Conservation (phyloP, 2,888 invertebrate genomes). For the Scaptomyza tumidula region DNA sequence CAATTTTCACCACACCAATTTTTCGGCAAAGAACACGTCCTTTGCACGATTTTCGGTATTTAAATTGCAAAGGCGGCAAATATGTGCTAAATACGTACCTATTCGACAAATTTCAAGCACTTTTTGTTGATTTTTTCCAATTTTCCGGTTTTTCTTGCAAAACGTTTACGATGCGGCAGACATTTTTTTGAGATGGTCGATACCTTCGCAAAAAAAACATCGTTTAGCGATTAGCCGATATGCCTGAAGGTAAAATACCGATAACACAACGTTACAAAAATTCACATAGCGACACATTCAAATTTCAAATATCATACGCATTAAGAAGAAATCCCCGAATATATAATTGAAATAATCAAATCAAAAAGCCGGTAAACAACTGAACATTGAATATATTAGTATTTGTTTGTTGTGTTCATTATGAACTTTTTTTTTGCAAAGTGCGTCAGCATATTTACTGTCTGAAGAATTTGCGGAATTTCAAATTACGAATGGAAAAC, state of each 20-base stretch:
- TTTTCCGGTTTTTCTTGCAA: constrained; percentile 68
- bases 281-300: constrained; percentile 15
- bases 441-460: constrained; percentile 43
- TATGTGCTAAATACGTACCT: constrained; percentile 44
- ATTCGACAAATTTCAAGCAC: constrained; percentile 26
- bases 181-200: constrained; percentile 57
- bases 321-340: constrained; percentile 31
- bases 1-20: constrained; percentile 50
- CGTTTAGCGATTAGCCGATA: constrained; percentile 12
- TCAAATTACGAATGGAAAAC: constrained; percentile 7
- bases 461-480: constrained; percentile 13
- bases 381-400: background rate
- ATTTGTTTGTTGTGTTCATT: constrained; percentile 42
- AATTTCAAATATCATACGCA: constrained; percentile 35
- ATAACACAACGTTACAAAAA: constrained; percentile 19
- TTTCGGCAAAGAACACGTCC: constrained; percentile 17
- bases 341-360: constrained; percentile 52
- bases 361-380: constrained; percentile 35
- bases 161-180: constrained; percentile 76
- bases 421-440: constrained; percentile 15
- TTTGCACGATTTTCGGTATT: background rate
- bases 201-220: constrained; percentile 21
- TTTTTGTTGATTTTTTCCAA: constrained; percentile 42
- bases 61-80: background rate
- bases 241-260: constrained; percentile 8